These are phyloP conservation scores for Orthonevra nobilis DNA, from an alignment of 2,888 invertebrate genomes.

Conservation along the genomic window DNA sequence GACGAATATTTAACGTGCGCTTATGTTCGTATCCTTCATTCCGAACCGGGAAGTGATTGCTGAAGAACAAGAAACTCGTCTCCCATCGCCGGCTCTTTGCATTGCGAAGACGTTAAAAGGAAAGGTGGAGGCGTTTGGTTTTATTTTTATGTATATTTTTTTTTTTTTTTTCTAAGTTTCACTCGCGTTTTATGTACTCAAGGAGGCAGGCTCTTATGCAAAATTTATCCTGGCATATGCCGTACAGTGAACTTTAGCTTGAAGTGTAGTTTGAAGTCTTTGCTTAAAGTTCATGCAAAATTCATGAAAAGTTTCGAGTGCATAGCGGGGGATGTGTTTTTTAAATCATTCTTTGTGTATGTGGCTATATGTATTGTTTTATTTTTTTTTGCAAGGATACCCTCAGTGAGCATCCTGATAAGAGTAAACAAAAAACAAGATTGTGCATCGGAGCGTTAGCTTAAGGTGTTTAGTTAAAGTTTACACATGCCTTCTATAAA, in stretches of 20 bases:
- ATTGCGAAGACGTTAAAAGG: slow-evolving; percentile 41
- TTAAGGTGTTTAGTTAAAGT: too few species aligned
- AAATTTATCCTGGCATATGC: slow-evolving; percentile 63
- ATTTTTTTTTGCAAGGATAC: too few species aligned
- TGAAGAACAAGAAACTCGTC: slow-evolving; percentile 17
- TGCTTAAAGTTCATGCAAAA: slow-evolving; percentile 64
- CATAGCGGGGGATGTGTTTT: slow-evolving; percentile 3
- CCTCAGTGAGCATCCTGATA: too few species aligned
- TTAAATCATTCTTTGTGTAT: too few species aligned
- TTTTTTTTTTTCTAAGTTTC: slow-evolving; percentile 19
- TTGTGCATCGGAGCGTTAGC: too few species aligned
- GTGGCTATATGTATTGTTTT: too few species aligned
- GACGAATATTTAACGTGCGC: slow-evolving; percentile 54
- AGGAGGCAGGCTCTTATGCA: slow-evolving; percentile 55
- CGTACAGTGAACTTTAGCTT: slow-evolving; percentile 62
- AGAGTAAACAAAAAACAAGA: too few species aligned
- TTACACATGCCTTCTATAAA: too few species aligned
- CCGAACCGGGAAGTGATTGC: slow-evolving; percentile 47
- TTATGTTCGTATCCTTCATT: neutral
- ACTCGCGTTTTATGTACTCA: slow-evolving; percentile 45
- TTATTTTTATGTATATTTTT: slow-evolving; percentile 1
- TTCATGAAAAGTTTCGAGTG: slow-evolving; percentile 64
- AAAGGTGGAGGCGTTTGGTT: neutral
- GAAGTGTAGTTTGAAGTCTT: slow-evolving; percentile 60
- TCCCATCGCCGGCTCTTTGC: neutral